phyloP scores from a whole-genome alignment of 2,888 invertebrate species.

The Pycnomerus fuliginosus region DNA sequence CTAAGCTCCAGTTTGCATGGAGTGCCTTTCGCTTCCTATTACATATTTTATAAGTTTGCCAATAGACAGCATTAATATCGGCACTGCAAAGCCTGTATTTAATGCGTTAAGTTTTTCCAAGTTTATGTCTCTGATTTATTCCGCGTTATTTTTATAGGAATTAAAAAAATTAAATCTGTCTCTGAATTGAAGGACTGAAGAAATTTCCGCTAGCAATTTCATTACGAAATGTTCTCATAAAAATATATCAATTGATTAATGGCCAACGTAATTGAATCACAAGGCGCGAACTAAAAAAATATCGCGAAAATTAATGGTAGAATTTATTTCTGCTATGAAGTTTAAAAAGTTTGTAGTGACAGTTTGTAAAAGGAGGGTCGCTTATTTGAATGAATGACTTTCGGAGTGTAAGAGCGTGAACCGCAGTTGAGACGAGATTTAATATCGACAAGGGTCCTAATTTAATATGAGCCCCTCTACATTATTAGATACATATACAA shows the following conservation, averaged over 20 bases:
- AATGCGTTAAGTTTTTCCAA: constrained; percentile 23
- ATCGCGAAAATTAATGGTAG: constrained; percentile 47
- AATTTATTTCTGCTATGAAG: constrained; percentile 47
- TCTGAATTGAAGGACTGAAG: constrained; percentile 2
- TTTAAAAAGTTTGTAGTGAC: constrained; percentile 46
- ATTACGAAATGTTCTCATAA: constrained; percentile 50
- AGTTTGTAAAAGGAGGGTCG: constrained; percentile 46
- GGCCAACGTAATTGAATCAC: constrained; percentile 52
- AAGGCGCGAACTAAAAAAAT: constrained; percentile 50
- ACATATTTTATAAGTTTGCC: constrained; percentile 49
- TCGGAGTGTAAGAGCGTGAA: constrained; percentile 40
- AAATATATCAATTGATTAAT: constrained; percentile 53
- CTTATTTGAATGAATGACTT: constrained; percentile 47
- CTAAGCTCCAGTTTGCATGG: constrained; percentile 43
- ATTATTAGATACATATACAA: constrained; percentile 46
- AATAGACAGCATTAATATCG: constrained; percentile 47
- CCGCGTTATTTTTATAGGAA: no score
- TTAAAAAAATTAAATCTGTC: not conserved
- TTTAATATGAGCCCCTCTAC: constrained; percentile 45
- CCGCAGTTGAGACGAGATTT: constrained; percentile 46
- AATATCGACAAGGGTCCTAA: constrained; percentile 46
- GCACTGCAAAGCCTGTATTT: constrained; percentile 23
- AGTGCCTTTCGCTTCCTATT: constrained; percentile 43
- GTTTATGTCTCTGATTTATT: constrained; percentile 20
- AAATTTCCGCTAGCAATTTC: constrained; percentile 39